A percentile compares a stretch with the other conserved stretches of the same genome.
These are phyloP conservation scores for Megamerina dolium DNA, from an alignment of 2,888 invertebrate genomes.

Conservation along the genomic window DNA sequence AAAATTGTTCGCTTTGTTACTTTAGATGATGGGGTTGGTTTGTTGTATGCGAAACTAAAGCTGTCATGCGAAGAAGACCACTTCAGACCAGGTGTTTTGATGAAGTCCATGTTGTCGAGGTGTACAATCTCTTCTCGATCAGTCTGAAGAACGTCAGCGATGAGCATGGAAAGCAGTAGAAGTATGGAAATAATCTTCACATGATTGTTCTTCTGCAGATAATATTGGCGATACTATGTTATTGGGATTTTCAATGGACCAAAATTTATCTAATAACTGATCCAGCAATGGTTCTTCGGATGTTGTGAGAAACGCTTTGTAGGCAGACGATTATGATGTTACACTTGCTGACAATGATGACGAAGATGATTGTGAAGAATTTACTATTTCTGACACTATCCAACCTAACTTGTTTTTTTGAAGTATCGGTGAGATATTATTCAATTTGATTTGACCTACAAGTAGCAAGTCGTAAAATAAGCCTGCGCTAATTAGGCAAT, in stretches of 20 bases:
- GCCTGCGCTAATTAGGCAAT: background rate
- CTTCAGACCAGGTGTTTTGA: constrained; percentile 17
- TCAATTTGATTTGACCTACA: constrained; percentile 1
- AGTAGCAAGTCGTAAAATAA: constrained; percentile 1
- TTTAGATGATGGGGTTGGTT: background rate
- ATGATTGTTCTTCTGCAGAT: background rate
- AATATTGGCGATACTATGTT: background rate
- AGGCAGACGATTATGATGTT: no score
- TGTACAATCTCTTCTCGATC: constrained; percentile 10
- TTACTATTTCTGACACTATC: background rate
- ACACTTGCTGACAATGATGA: background rate
- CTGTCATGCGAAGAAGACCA: constrained; percentile 11
- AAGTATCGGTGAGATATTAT: background rate
- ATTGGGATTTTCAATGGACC: background rate
- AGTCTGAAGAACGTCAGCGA: constrained; percentile 6
- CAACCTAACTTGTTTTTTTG: background rate
- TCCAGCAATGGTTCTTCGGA: no score
- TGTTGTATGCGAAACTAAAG: constrained; percentile 6
- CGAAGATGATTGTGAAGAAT: background rate
- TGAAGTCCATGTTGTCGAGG: constrained; percentile 10
- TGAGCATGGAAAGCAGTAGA: no score
- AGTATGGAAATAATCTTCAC: no score
- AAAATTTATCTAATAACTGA: background rate
- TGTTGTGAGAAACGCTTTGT: no score
- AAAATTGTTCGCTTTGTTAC: constrained; percentile 13